Conservation (phyloP, 2,113 vertebrate genomes). For the Nerophis lumbriciformis region DNA sequence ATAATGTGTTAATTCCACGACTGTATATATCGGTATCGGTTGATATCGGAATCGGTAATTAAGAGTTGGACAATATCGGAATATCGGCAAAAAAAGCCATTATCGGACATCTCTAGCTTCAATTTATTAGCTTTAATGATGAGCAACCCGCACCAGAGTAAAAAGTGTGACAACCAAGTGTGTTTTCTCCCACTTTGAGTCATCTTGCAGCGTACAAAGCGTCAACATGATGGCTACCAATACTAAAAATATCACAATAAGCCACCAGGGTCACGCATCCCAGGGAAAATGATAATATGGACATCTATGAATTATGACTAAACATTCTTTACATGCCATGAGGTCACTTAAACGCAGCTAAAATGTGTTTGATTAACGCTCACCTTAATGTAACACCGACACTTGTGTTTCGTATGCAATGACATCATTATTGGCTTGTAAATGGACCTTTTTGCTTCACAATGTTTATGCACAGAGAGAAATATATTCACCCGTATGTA, state of each 20-base stretch:
- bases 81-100: too few species aligned
- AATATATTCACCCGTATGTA: slow-evolving; percentile 6
- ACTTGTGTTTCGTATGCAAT: not conserved
- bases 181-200: too few species aligned
- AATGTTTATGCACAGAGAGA: slow-evolving; percentile 33
- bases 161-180: too few species aligned
- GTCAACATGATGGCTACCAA: not conserved
- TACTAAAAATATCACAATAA: not conserved
- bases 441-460: slow-evolving; percentile 13
- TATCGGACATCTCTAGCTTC: too few species aligned
- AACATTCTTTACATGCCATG: too few species aligned
- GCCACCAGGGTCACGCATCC: not conserved
- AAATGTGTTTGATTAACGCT: not conserved
- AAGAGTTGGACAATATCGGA: too few species aligned
- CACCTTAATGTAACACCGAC: not conserved
- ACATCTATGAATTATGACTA: not conserved
- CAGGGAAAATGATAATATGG: not conserved
- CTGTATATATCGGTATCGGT: too few species aligned
- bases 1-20: too few species aligned
- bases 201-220: not conserved
- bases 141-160: too few species aligned
- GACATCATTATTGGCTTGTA: slow-evolving; percentile 5
- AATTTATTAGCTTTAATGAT: too few species aligned
- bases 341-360: not conserved
- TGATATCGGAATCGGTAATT: too few species aligned